These are phyloP conservation scores for Neotoma lepida DNA, from an alignment of 2,113 vertebrate species.

Conservation along the genomic window DNA sequence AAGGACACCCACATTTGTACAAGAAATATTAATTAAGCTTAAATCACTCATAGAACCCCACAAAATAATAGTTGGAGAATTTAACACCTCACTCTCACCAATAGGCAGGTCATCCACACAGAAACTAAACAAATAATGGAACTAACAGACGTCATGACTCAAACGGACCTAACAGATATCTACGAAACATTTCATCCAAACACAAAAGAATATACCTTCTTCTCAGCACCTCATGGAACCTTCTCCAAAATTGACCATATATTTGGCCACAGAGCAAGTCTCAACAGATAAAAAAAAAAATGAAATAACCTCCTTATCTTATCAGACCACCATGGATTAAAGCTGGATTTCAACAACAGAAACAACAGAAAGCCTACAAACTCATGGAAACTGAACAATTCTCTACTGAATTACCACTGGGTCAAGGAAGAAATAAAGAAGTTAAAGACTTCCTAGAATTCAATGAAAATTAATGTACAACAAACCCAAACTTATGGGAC, in stretches of 20 bases:
- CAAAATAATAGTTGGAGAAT: background rate
- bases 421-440: too few species aligned
- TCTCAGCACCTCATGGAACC: background rate
- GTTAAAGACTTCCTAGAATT: background rate
- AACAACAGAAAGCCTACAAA: background rate
- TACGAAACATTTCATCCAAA: background rate
- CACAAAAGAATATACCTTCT: background rate
- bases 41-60: background rate
- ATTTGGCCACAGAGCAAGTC: background rate
- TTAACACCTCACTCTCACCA: background rate
- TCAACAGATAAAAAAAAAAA: background rate
- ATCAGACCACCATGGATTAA: background rate
- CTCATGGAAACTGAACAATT: background rate
- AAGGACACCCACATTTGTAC: background rate
- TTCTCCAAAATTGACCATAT: background rate
- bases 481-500: background rate
- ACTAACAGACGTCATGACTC: background rate
- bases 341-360: background rate
- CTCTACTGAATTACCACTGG: background rate
- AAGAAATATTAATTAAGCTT: background rate
- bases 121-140: background rate
- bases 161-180: background rate
- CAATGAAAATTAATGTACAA: background rate
- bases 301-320: background rate
- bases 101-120: background rate